Evolutionary conservation across 2,797 vertebrate species (phyloP), one percentile per base, ranked within the genome.

Genomic region (Tinamus major): DNA sequence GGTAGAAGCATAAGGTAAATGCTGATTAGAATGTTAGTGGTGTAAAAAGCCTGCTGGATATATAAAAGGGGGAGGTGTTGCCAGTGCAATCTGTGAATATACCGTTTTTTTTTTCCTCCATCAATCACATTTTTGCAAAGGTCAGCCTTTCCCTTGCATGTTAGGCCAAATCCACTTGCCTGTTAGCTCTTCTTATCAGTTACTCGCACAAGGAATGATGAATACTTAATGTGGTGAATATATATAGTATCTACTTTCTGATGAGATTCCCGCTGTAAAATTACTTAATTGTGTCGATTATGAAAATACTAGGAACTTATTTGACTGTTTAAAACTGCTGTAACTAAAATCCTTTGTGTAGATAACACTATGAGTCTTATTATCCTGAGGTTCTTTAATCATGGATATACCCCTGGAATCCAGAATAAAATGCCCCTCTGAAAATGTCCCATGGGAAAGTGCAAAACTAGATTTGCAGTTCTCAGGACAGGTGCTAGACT

Each of bases 231-330:
- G 31, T 75, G 44, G 44, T 94, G 80, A 81, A 69, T 78, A 68
- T 81, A 83, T 87, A 93, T 63, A 76, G 86, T 90, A 67, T 96
- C 70, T 69, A 20, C 67, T 70, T 89, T 75, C 46, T 87, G 78
- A 20, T 93, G 26, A 46, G 68, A 95, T 83, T 93, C 64, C 69
- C 95, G 33, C 49, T 95, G 76, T 74, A 95, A 97, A 95, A 92
- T 92, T 44, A 92, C 35, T 92, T 94, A 93, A 85, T 96, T 84
- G 86, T 93, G 95, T 86, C 87, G 76, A 62, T 89, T 44, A 94
- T 89, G 96, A 82, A 90, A 71, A 90, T 92, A 87, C 68, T 90
- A 85, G 71, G 15, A 71, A 85, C 56, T 31, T 27, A 51, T 94
- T 78, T 87, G 49, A 59, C 79, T 96, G 29, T 87, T 81, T 79